phyloP scores from a whole-genome alignment of 2,888 invertebrate species.

The Caenorhabditis doughertyi region DNA sequence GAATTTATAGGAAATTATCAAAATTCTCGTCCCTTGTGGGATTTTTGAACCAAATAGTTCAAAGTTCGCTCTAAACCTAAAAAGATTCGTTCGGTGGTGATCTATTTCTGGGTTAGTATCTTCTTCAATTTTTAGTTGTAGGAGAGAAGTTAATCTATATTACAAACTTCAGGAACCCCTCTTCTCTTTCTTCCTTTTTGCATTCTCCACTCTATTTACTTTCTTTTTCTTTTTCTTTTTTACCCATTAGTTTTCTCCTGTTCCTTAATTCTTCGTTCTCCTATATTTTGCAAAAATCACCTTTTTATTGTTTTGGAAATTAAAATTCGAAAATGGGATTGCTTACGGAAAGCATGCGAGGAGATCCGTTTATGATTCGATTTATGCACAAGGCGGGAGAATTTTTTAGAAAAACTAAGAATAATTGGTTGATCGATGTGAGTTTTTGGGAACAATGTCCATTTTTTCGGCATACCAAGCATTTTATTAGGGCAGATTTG shows the following conservation, averaged over 20 bases:
- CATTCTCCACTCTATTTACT: constrained; percentile 24
- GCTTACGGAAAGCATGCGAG: constrained; percentile 69
- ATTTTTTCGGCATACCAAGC: no score
- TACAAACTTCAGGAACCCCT: constrained; percentile 13
- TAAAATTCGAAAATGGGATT: constrained; percentile 57
- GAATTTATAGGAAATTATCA: no score
- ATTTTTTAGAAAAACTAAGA: constrained; percentile 60
- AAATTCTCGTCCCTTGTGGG: no score
- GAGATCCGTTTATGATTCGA: constrained; percentile 68
- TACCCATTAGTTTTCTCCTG: background rate
- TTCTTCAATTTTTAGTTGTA: constrained; percentile 1
- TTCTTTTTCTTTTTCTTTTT: constrained; percentile 2
- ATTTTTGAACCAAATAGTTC: no score
- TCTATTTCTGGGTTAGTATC: constrained; percentile 35
- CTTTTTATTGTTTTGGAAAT: background rate
- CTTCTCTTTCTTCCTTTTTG: background rate
- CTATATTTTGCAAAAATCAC: background rate
- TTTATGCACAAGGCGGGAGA: constrained; percentile 70
- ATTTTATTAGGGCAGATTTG: no score
- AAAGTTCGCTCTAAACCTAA: no score
- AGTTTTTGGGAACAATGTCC: no score
- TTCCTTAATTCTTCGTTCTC: constrained; percentile 5
- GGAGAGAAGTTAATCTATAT: constrained; percentile 51
- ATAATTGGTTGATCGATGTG: constrained; percentile 72
- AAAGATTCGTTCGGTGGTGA: constrained; percentile 21